Conservation (phyloP, 2,797 vertebrate species). For the Sebastes nivosus region DNA sequence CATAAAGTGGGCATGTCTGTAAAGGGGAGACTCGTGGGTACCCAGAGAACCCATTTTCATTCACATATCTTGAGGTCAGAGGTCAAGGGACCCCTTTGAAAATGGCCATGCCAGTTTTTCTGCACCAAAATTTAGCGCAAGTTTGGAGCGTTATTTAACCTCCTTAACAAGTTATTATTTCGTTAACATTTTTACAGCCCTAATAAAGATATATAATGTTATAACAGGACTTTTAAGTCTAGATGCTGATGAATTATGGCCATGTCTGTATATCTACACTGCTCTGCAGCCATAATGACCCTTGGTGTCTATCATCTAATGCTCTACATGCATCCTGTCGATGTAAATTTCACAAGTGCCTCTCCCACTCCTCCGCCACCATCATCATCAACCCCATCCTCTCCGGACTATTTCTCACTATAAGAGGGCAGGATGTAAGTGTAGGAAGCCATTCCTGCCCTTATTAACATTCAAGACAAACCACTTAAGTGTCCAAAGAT, state of each 20-base stretch:
- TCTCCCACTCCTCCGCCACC: slow-evolving; percentile 19
- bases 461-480: slow-evolving; percentile 37
- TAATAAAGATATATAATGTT: not conserved
- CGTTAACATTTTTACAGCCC: too few relatives aligned
- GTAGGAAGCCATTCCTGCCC: slow-evolving; percentile 26
- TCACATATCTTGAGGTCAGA: too few relatives aligned
- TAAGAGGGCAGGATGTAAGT: slow-evolving; percentile 33
- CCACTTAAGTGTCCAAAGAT: not conserved
- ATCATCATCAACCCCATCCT: slow-evolving; percentile 21
- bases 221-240: not conserved
- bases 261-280: not conserved
- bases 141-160: too few relatives aligned
- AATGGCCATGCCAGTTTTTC: too few relatives aligned
- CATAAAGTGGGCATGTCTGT: too few relatives aligned
- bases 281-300: slow-evolving; percentile 8
- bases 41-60: too few relatives aligned
- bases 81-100: too few relatives aligned
- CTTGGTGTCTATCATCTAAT: slow-evolving; percentile 7
- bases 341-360: slow-evolving; percentile 30
- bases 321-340: not conserved
- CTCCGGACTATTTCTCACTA: slow-evolving; percentile 32
- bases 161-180: too few relatives aligned
- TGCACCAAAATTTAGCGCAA: too few relatives aligned
- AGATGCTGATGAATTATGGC: not conserved
- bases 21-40: too few relatives aligned